phyloP scores from a whole-genome alignment of 2,888 invertebrate species.

The Mechanitis mazaeus region DNA sequence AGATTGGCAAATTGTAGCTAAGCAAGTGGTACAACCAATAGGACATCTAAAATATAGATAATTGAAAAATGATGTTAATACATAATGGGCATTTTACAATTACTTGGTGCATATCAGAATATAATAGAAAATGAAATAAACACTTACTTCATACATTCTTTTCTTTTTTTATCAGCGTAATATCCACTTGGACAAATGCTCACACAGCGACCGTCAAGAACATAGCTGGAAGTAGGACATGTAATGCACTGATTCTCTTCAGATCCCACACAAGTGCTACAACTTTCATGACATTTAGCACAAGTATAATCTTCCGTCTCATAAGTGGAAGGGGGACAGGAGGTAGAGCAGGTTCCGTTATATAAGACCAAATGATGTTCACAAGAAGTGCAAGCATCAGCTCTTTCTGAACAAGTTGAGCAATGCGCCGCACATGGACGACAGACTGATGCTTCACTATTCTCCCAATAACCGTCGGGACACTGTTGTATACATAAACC shows the following conservation, averaged over 20 bases:
- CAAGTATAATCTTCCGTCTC: constrained; percentile 93
- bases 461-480: constrained; percentile 92
- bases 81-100: background rate
- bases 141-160: constrained; percentile 83
- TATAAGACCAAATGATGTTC: constrained; percentile 91
- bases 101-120: too few relatives aligned
- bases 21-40: constrained; percentile 85
- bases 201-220: constrained; percentile 83
- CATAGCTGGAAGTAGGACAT: constrained; percentile 84
- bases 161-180: constrained; percentile 85
- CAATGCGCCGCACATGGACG: constrained; percentile 91
- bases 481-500: constrained; percentile 92
- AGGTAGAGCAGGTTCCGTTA: constrained; percentile 87
- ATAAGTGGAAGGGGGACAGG: constrained; percentile 87
- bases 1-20: constrained; percentile 82
- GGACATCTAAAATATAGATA: constrained; percentile 75
- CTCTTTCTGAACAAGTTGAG: constrained; percentile 88
- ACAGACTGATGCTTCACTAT: constrained; percentile 84
- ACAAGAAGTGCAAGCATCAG: constrained; percentile 90
- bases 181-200: constrained; percentile 84
- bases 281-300: constrained; percentile 85
- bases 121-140: background rate
- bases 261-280: constrained; percentile 88
- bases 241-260: constrained; percentile 87
- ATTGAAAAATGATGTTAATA: background rate